Evolutionary conservation across 2,113 vertebrate genomes (phyloP).

Genomic region (Oryzias woworae): DNA sequence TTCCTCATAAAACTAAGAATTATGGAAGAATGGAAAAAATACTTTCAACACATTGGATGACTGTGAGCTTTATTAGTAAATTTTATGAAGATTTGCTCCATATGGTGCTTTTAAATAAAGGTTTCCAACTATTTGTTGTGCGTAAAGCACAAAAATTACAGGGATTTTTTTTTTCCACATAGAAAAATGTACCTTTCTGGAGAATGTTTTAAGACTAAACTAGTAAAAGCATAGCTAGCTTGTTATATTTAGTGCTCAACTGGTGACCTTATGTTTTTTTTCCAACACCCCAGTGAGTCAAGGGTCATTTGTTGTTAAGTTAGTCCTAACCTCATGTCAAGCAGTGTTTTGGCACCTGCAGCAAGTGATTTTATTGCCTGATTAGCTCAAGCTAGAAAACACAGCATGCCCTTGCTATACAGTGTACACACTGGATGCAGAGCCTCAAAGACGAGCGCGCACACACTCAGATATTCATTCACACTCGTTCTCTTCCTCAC

Average conservation of each 20-base stretch:
- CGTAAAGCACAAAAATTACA: constrained; percentile 31
- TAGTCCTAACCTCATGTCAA: constrained; percentile 50
- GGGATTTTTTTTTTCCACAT: constrained; percentile 15
- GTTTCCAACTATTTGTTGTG: constrained; percentile 36
- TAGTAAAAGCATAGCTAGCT: constrained; percentile 14
- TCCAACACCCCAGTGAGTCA: constrained; percentile 26
- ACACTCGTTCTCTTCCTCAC: constrained; percentile 44
- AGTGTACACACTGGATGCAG: constrained; percentile 3
- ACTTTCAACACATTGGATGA: constrained; percentile 31
- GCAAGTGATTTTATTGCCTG: constrained; percentile 54
- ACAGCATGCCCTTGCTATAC: constrained; percentile 21
- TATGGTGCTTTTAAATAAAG: constrained; percentile 22
- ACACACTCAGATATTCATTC: constrained; percentile 45
- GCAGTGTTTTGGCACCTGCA: constrained; percentile 63
- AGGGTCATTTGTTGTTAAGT: constrained; percentile 45
- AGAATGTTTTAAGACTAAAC: constrained; percentile 4
- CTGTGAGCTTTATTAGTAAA: constrained; percentile 31
- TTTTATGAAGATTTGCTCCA: constrained; percentile 48
- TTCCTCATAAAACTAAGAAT: constrained; percentile 36
- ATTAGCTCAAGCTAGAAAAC: constrained; percentile 59
- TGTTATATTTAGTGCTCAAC: constrained; percentile 22
- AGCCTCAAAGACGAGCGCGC: constrained; percentile 18
- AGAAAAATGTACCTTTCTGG: constrained; percentile 6
- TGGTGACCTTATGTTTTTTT: constrained; percentile 42
- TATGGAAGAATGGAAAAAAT: constrained; percentile 46